Evolutionary conservation across 2,113 vertebrate genomes (phyloP), one percentile per base, ranked within the genome.

Genomic region (Triplophysa rosa): DNA sequence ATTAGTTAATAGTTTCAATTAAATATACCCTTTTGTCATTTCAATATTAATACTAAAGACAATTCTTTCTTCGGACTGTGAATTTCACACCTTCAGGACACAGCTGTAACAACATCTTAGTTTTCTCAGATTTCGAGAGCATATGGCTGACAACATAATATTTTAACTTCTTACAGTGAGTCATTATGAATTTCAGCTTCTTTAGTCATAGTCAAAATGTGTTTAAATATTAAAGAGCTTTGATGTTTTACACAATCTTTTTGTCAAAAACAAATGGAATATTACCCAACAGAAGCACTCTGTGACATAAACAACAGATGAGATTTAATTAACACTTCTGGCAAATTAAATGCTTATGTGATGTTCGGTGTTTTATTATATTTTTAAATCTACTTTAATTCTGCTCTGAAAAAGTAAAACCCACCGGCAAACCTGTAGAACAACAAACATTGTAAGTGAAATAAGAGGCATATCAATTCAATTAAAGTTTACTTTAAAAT

Each of bases 71-170:
- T 56, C 29, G 45, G 14, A n/a, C 37, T 4, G 0, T 24, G 13
- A 62, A 74, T 62, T 62, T 45, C 42, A 8, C 37, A 72, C 29
- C 29, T 59, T 74, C 56, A 26, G 37, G 59, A 13, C 56, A 74
- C 21, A 62, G 56, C 37, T 61, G 21, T 29, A 29, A 73, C 52
- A 72, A 72, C 40, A 72, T 59, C 13, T 11, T 11, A 56, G 29
- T 42, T 0, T 70, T 70, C 47, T 70, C 47, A 29, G 16, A 56
- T 70, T 61, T 59, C 23, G 70, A 62, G 37, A 47, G 37, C 58
- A 74, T 47, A 72, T 40, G 54, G 69, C 54, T 59, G 69, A 72
- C 19, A 59, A 40, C 21, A 72, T 72, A 14, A 71, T 72, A 40
- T 68, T 23, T 58, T 4, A 29, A 11, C 4, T 16, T 73, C 33